Evolutionary conservation across 2,888 invertebrate genomes (phyloP).

Genomic region (Acanthoscelides obtectus): DNA sequence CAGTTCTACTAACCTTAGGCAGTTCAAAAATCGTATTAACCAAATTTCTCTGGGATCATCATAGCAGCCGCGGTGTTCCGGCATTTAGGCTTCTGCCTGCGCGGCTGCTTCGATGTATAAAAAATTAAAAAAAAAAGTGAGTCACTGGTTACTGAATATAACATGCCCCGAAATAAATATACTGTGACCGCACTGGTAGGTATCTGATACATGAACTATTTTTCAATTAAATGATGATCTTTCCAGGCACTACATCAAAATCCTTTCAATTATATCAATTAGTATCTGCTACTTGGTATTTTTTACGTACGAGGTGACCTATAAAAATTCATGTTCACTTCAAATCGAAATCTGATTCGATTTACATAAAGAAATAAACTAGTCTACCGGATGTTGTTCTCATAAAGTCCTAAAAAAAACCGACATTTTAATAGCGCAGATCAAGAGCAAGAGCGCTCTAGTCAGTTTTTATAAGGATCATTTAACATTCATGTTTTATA

Average conservation of each 20-base stretch:
- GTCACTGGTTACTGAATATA: too few relatives aligned
- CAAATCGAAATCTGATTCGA: neutral
- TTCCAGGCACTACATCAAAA: constrained; percentile 26
- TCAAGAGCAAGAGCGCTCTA: neutral
- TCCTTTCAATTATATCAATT: constrained; percentile 30
- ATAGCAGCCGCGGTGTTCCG: too few relatives aligned
- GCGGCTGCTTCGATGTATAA: too few relatives aligned
- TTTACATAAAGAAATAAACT: neutral
- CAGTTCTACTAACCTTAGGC: too few relatives aligned
- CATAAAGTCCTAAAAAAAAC: neutral
- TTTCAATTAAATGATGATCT: constrained; percentile 30
- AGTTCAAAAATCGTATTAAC: too few relatives aligned
- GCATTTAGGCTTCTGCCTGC: too few relatives aligned
- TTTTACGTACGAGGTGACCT: neutral
- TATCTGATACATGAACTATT: constrained; percentile 22
- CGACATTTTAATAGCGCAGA: neutral
- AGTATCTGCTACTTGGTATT: neutral
- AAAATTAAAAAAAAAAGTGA: too few relatives aligned
- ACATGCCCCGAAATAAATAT: too few relatives aligned
- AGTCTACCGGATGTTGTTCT: neutral
- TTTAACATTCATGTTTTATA: neutral
- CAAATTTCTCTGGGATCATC: too few relatives aligned
- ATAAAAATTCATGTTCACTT: neutral
- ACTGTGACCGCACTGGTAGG: neutral
- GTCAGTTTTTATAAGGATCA: neutral